These are phyloP conservation scores for Ceyx cyanopectus DNA, from an alignment of 2,113 vertebrate species.

Conservation along the genomic window DNA sequence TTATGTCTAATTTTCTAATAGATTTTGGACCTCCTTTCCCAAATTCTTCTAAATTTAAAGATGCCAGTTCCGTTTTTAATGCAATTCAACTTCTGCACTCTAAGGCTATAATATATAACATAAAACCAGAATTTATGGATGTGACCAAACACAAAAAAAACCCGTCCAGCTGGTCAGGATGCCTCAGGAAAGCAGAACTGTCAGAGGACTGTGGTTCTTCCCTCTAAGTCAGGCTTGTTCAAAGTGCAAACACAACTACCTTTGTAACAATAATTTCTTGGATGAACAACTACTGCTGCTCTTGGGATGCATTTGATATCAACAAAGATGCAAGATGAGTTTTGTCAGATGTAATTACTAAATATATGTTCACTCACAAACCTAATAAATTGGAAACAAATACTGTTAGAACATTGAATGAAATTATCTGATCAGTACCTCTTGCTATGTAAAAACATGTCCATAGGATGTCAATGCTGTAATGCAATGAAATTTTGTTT, in stretches of 20 bases:
- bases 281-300: neutral
- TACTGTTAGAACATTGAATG: neutral
- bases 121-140: neutral
- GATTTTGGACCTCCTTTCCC: neutral
- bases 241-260: neutral
- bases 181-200: neutral
- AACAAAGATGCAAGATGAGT: neutral
- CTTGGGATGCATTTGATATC: neutral
- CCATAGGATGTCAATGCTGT: neutral
- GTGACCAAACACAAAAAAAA: neutral
- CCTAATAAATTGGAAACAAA: conserved; percentile 1
- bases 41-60: neutral
- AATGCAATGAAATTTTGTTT: neutral
- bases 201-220: neutral
- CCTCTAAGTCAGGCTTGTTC: neutral
- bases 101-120: neutral
- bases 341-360: neutral
- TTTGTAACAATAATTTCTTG: neutral
- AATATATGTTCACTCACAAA: neutral
- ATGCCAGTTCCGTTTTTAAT: neutral
- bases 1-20: neutral
- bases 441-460: neutral
- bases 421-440: neutral
- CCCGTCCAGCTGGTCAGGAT: neutral
- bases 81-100: neutral